A percentile compares a stretch with the other conserved stretches of the same genome.
Conservation (phyloP, 2,113 vertebrate species). For the human region GRCh38 chr20:60295501-60296000, state of each 20-base stretch:
- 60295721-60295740: accelerated
- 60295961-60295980: neutral
- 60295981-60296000: neutral
- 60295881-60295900: accelerated
- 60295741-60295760: accelerated
- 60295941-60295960: accelerated
- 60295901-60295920: accelerated
- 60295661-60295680: accelerated
- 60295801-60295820: neutral
- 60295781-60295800: neutral
- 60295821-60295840: accelerated
- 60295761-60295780: neutral
- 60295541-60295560: accelerated
- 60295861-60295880: neutral
- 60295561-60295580: accelerated
- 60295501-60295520: neutral
- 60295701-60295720: accelerated
- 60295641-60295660: neutral
- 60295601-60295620: neutral
- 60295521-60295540: neutral
- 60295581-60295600: neutral
- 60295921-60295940: neutral
- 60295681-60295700: accelerated
- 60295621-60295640: too few relatives aligned
- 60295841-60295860: neutral